Conservation (phyloP, 1,140 invertebrate genomes). For the Zaprionus capensis region DNA sequence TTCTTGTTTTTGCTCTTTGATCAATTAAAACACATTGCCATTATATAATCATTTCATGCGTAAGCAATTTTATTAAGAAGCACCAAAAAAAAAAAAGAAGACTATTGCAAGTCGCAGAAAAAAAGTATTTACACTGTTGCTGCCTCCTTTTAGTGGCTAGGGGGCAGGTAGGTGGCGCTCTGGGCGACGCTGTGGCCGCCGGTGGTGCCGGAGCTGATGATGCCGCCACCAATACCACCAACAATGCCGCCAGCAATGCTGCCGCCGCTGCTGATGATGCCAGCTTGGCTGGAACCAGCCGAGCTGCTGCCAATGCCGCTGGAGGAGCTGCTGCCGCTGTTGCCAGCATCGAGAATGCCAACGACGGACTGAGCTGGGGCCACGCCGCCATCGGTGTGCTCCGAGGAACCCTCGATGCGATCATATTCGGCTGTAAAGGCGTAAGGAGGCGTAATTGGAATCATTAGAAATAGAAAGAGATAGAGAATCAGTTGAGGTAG, state of each 20-base stretch:
- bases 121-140: background rate
- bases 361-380: constrained; percentile 79
- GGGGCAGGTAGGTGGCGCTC: constrained; percentile 66
- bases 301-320: constrained; percentile 23
- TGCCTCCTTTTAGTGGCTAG: constrained; percentile 46
- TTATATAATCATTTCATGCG: constrained; percentile 26
- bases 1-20: background rate
- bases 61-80: constrained; percentile 17
- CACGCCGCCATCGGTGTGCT: constrained; percentile 74
- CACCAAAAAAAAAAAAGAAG: constrained; percentile 23
- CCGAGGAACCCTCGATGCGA: constrained; percentile 74
- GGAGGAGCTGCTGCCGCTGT: constrained; percentile 35
- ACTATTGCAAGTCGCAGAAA: constrained; percentile 33
- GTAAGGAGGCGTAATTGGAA: too few species aligned
- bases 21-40: background rate
- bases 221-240: background rate
- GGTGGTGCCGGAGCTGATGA: constrained; percentile 16
- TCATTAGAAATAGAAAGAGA: background rate
- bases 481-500: background rate
- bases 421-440: constrained; percentile 70
- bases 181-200: constrained; percentile 45
- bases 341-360: constrained; percentile 71
- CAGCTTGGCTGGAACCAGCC: background rate
- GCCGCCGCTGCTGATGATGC: constrained; percentile 14
- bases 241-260: constrained; percentile 2